Evolutionary conservation across 2,888 invertebrate genomes (phyloP).

Genomic region (Drosophila kambysellisi): DNA sequence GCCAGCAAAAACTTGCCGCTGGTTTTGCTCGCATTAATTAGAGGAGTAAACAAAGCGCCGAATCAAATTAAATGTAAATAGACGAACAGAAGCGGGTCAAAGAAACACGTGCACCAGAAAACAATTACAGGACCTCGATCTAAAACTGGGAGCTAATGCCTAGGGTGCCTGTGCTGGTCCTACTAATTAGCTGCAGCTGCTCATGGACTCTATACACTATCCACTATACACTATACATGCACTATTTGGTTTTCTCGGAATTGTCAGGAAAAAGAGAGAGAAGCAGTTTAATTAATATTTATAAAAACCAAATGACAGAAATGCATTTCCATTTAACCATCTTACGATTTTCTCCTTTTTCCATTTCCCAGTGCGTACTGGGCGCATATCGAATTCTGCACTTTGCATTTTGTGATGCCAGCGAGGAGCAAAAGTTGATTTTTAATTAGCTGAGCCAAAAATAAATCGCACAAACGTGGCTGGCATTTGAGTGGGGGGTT

Average conservation of each 20-base stretch:
- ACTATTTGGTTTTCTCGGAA: background rate
- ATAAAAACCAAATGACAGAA: slow-evolving; percentile 60
- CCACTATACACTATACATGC: background rate
- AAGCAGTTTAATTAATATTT: slow-evolving; percentile 61
- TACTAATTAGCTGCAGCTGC: slow-evolving; percentile 47
- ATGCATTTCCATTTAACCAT: slow-evolving; percentile 24
- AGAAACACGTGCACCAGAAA: slow-evolving; percentile 19
- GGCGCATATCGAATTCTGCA: slow-evolving; percentile 10
- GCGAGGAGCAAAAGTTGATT: slow-evolving; percentile 49
- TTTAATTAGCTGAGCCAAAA: slow-evolving; percentile 73
- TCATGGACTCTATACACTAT: background rate
- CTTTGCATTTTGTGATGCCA: slow-evolving; percentile 43
- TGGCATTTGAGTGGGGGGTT: slow-evolving; percentile 32
- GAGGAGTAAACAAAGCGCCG: slow-evolving; percentile 51
- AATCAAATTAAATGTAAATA: slow-evolving; percentile 62
- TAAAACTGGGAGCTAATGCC: slow-evolving; percentile 1
- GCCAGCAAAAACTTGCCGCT: slow-evolving; percentile 38
- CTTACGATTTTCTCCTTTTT: background rate
- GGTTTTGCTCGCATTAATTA: slow-evolving; percentile 59
- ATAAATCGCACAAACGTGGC: slow-evolving; percentile 49
- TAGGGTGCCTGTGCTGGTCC: background rate
- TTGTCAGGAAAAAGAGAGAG: slow-evolving; percentile 10
- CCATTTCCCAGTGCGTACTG: background rate
- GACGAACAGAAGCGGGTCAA: slow-evolving; percentile 22
- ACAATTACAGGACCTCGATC: slow-evolving; percentile 45